These are phyloP conservation scores for Scopus umbretta DNA, from an alignment of 2,113 vertebrate species.

Conservation along the genomic window DNA sequence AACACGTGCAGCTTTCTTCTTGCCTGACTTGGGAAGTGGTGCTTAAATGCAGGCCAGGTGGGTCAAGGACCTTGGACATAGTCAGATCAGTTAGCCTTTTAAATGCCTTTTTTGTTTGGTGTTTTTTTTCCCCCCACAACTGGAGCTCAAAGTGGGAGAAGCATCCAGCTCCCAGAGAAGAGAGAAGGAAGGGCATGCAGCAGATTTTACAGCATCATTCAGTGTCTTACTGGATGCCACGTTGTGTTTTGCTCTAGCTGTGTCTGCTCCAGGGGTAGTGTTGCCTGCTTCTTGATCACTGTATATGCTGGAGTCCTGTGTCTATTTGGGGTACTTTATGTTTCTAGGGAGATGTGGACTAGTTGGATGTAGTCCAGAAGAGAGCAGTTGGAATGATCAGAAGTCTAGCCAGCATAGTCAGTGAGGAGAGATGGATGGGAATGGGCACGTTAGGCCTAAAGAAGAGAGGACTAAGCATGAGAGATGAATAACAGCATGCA, in stretches of 20 bases:
- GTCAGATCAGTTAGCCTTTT: neutral
- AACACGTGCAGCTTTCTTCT: neutral
- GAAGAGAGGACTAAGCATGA: neutral
- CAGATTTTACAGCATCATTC: neutral
- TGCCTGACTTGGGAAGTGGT: neutral
- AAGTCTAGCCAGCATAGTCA: neutral
- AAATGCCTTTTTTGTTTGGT: neutral
- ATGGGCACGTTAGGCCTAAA: neutral
- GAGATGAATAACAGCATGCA: neutral
- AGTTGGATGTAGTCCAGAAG: neutral
- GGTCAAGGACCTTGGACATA: neutral
- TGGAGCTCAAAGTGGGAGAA: neutral
- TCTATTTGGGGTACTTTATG: neutral
- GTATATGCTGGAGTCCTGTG: neutral
- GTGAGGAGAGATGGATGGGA: neutral
- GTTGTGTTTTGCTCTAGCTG: neutral
- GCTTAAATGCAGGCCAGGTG: neutral
- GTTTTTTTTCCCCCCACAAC: accelerated
- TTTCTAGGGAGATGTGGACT: neutral
- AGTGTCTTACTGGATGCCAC: neutral
- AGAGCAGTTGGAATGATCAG: neutral
- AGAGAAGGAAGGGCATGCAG: neutral
- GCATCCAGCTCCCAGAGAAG: neutral
- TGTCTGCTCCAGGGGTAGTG: neutral
- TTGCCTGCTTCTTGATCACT: neutral